These are phyloP conservation scores for Philopedon plagiatum DNA, from an alignment of 2,888 invertebrate genomes.

Conservation along the genomic window DNA sequence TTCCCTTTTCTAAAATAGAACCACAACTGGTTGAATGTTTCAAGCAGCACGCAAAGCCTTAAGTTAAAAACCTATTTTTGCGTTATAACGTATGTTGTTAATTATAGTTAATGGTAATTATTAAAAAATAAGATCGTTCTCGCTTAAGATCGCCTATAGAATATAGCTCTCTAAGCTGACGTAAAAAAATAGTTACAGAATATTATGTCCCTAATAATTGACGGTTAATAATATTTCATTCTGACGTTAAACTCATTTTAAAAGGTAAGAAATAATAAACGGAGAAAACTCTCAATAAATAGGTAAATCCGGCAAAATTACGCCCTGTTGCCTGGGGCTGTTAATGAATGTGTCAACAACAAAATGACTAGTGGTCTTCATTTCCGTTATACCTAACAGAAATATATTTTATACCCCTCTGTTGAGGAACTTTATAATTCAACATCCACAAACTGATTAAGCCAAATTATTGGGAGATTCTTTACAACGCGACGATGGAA, in stretches of 20 bases:
- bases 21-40: slow-evolving; percentile 7
- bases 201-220: too few species aligned
- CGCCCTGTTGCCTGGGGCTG: slow-evolving; percentile 48
- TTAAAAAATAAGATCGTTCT: too few species aligned
- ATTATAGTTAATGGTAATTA: too few species aligned
- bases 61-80: neutral
- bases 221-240: too few species aligned
- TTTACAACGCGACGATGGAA: too few species aligned
- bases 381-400: slow-evolving; percentile 55
- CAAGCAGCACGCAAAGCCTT: neutral
- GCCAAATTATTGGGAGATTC: too few species aligned
- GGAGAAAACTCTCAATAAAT: slow-evolving; percentile 53
- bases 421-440: neutral
- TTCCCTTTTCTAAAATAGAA: neutral
- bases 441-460: neutral
- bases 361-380: slow-evolving; percentile 63
- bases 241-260: slow-evolving; percentile 9
- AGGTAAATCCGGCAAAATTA: slow-evolving; percentile 58
- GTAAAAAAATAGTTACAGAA: too few species aligned
- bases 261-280: neutral
- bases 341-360: slow-evolving; percentile 63
- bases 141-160: too few species aligned
- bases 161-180: too few species aligned
- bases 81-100: too few species aligned
- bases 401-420: slow-evolving; percentile 10